phyloP scores from a whole-genome alignment of 2,888 invertebrate species.

The Chironomus tentans region DNA sequence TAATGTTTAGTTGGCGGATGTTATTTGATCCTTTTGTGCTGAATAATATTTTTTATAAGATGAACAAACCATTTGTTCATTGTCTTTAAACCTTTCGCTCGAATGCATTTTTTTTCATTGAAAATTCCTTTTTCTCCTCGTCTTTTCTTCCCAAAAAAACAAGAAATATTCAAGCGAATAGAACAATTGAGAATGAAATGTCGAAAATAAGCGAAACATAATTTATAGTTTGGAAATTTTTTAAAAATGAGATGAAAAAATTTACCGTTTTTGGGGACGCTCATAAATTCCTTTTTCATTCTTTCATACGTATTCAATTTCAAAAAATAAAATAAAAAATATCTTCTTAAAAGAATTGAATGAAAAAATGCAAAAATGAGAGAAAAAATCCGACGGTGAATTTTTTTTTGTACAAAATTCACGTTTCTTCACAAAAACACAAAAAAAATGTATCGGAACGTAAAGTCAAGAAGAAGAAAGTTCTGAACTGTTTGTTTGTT shows the following conservation, averaged over 20 bases:
- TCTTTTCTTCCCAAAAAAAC: background rate
- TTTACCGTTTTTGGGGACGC: constrained; percentile 17
- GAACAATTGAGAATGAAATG: background rate
- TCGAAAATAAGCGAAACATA: background rate
- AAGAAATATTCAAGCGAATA: constrained; percentile 3
- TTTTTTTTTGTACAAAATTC: background rate
- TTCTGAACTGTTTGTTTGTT: constrained; percentile 20
- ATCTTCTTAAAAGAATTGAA: background rate
- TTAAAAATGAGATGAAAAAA: background rate
- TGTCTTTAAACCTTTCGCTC: background rate
- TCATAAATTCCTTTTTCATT: constrained; percentile 1
- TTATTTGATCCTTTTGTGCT: constrained; percentile 22
- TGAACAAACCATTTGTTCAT: constrained; percentile 16
- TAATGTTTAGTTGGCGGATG: constrained; percentile 3
- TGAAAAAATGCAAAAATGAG: background rate
- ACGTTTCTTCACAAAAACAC: background rate
- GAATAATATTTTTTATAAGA: background rate
- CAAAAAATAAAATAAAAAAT: background rate
- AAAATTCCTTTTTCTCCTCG: background rate
- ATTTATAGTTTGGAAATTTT: constrained; percentile 10
- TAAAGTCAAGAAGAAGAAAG: background rate
- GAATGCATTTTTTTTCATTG: background rate
- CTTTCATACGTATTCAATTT: background rate
- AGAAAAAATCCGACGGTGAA: background rate
- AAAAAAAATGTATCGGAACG: background rate